Evolutionary conservation across 92 coral and sea anemone species (phyloP).

Genomic region (Heteractis magnifica): DNA sequence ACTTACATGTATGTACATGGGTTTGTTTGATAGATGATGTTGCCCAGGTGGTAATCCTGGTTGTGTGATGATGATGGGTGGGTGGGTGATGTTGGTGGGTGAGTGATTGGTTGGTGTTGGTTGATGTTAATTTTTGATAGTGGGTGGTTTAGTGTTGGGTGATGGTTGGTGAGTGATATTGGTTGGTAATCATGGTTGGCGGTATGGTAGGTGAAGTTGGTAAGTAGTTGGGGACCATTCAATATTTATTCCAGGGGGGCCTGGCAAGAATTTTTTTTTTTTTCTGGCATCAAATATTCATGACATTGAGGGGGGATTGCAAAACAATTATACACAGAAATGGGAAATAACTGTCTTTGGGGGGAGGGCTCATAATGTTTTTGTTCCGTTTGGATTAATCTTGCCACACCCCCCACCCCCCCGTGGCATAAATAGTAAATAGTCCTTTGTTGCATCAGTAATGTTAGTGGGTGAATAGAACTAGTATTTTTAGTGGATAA

Average conservation of each 20-base stretch:
- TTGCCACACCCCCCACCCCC: too few relatives aligned
- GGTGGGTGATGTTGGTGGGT: neutral
- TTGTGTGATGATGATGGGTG: neutral
- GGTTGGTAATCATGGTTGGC: neutral
- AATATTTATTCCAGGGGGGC: too few relatives aligned
- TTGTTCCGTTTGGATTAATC: too few relatives aligned
- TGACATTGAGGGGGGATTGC: too few relatives aligned
- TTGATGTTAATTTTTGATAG: neutral
- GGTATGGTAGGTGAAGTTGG: neutral
- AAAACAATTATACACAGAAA: too few relatives aligned
- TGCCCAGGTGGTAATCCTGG: neutral
- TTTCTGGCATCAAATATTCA: too few relatives aligned
- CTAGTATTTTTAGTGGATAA: neutral
- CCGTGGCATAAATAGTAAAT: too few relatives aligned
- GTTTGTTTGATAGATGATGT: neutral
- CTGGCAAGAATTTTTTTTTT: too few relatives aligned
- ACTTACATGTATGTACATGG: neutral
- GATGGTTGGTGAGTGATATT: neutral
- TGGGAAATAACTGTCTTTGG: too few relatives aligned
- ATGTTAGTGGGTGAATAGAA: neutral
- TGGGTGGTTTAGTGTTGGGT: neutral
- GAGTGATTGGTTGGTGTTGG: neutral
- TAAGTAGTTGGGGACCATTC: neutral
- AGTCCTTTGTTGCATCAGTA: too few relatives aligned
- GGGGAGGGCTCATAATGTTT: too few relatives aligned